Base-by-base conservation (phyloP, 2,888 invertebrate genomes). In the Mechanitis mazaeus region DNA sequence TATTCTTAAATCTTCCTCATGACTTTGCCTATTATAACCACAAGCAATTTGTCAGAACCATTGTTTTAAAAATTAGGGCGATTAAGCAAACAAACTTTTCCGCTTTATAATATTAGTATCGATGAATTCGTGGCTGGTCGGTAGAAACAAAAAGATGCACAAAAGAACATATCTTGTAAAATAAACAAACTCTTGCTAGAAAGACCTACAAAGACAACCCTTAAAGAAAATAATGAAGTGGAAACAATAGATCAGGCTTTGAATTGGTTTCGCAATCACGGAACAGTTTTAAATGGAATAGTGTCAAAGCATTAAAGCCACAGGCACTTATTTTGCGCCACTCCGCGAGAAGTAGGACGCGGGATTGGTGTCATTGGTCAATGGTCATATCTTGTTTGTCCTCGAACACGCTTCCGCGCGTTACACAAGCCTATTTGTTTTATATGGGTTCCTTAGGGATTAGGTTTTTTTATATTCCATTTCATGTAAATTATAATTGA, bases 381-480 rank as follows among this genome's bases (percentile, higher is more conserved):
- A 20, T 53, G 59, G 47, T 46, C 31, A 50, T 59, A 55, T 59
- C 55, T 59, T 55, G 31, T 55, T 59, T 47, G 59, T 31, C 59
- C 59, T 59, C 55, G 55, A 46, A 59, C 45, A 33, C 47, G 59
- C 66, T 74, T 72, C 64, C 66, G 75, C 60, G 76, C 74, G 75
- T 78, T 74, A 75, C 73, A 73, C 66, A 72, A 77, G 74, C 75
- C 75, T 72, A 77, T 79, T 78, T 77, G 69, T 70, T 72, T 71
- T 72, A 33, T 58, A 47, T 38, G 50, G 45, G 55, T 12, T 3
- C 11, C 33, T 20, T 12, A 31, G 38, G 38, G 33, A 38, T 50
- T 50, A 28, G 60, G 58, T 45, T 47, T 61, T 61, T 61, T 33
- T 54, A 47, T 54, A 12, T 35, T 35, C 35, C 35, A 35, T 35